Base-by-base conservation (phyloP, 2,113 vertebrate species). In the Ceyx margarethae region DNA sequence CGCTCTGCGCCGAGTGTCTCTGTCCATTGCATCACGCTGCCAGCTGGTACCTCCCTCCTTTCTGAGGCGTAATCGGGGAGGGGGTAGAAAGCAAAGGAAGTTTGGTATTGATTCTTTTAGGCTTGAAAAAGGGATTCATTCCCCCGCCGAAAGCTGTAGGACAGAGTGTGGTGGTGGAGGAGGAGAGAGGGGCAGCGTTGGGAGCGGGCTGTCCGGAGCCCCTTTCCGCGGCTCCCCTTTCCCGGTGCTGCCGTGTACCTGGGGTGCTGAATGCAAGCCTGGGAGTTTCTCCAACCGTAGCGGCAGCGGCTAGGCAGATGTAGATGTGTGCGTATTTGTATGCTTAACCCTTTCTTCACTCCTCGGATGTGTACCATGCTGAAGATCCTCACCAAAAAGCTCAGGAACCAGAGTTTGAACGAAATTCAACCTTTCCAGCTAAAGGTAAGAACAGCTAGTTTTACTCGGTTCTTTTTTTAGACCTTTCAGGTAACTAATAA, bases 381-480 rank as follows among this genome's bases (percentile, higher is more conserved):
- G 94, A 98, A 98, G 97, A 97, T 98, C 89, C 95, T 99, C 92
- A 99, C 98, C 66, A 98, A 99, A 97, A 98, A 99, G 96, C 98
- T 99, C 57, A 97, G 98, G 95, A 98, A 98, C 97, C 98, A 99
- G 82, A 98, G 98, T 66, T 97, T 99, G 84, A 99, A 98, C 93
- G 98, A 99, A 94, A 98, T 98, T 16, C 98, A 98, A 7, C 98
- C 98, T 73, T 98, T 98, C 93, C 98, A 99, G 69, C 94, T 98
- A 9, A 98, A 99, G 98, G 98, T 99, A 97, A 98, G 97, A 13
- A 11, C 11, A 26, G 18, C 9, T 4, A 2, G 1, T 21, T 84
- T 60, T 33, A 29, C 16, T 61, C 3, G 1, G 26, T 45, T 57
- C 10, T 4, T 75, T 92, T 90, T 74, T 68, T 65, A 37, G n/a